Percentiles rank a stretch among this genome's conserved stretches.
Conservation (phyloP, 2,888 invertebrate species). For the Notodonta ziczac region DNA sequence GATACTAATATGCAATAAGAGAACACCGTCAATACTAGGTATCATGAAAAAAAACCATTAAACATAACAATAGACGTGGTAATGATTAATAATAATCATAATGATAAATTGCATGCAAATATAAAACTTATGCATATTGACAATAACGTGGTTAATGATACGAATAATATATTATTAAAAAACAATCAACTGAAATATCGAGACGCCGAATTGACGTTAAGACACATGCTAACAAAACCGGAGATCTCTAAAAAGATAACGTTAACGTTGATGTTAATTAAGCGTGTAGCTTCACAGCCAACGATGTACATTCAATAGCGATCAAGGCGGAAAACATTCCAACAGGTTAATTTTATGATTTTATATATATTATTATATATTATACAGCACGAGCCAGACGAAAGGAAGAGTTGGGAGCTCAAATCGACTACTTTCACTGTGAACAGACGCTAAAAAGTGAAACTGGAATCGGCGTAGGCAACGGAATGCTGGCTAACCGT, state of each 20-base stretch:
- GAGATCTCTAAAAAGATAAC: slow-evolving; percentile 9
- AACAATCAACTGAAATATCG: background rate
- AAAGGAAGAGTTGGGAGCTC: slow-evolving; percentile 74
- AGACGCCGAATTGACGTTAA: background rate
- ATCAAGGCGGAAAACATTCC: slow-evolving; percentile 25
- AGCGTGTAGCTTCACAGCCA: slow-evolving; percentile 17
- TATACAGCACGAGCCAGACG: slow-evolving; percentile 52
- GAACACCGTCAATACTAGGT: slow-evolving; percentile 32
- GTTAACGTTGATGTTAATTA: slow-evolving; percentile 23
- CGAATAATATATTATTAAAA: background rate
- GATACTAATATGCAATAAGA: slow-evolving; percentile 34
- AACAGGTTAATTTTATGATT: slow-evolving; percentile 45
- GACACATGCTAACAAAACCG: slow-evolving; percentile 5
- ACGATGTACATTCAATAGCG: slow-evolving; percentile 7
- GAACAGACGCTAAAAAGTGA: slow-evolving; percentile 79
- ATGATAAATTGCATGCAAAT: slow-evolving; percentile 8
- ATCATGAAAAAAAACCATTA: slow-evolving; percentile 20
- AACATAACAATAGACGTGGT: slow-evolving; percentile 9
- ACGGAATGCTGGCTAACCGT: slow-evolving; percentile 60
- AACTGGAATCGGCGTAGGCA: slow-evolving; percentile 69
- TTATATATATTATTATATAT: too few relatives aligned
- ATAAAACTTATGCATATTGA: background rate
- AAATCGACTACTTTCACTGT: slow-evolving; percentile 76
- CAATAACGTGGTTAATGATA: background rate
- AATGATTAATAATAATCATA: slow-evolving; percentile 2